A percentile compares a stretch with the other conserved stretches of the same genome.
These are phyloP conservation scores for Agelas oroides DNA, from an alignment of 37 sponge, comb jelly and placozoan species.

Conservation along the genomic window DNA sequence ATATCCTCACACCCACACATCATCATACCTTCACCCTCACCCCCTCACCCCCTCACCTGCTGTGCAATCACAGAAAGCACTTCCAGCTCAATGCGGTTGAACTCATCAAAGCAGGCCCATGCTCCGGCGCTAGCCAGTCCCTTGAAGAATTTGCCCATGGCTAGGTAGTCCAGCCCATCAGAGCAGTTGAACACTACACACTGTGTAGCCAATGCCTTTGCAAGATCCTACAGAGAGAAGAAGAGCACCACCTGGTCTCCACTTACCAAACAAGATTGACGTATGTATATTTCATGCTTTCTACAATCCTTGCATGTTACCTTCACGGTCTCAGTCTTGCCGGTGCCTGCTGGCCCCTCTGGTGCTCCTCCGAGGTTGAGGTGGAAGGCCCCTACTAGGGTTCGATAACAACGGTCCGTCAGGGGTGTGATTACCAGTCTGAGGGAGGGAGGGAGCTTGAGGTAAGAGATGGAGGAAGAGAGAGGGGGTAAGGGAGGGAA, in stretches of 20 bases:
- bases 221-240: constrained; percentile 68
- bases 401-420: constrained; percentile 99
- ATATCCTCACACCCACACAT: not conserved
- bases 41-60: constrained; percentile 53
- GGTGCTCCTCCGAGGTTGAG: constrained; percentile 98
- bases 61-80: constrained; percentile 93
- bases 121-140: constrained; percentile 97
- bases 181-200: constrained; percentile 99
- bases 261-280: too few species aligned
- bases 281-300: too few species aligned
- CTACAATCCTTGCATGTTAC: too few species aligned
- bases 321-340: constrained; percentile 80
- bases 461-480: not conserved
- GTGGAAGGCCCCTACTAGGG: constrained; percentile 98
- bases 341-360: constrained; percentile 99
- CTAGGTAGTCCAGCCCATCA: constrained; percentile 99
- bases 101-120: constrained; percentile 99
- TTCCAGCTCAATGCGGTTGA: constrained; percentile 96
- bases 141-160: constrained; percentile 99
- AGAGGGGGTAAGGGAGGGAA: too few species aligned
- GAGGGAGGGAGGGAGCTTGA: not conserved
- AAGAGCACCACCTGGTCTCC: not conserved
- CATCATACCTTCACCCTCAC: constrained; percentile 9
- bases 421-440: constrained; percentile 99
- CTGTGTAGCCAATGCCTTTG: constrained; percentile 94